These are phyloP conservation scores for Liopterus haemorrhoidalis DNA, from an alignment of 2,888 invertebrate species.

Conservation along the genomic window DNA sequence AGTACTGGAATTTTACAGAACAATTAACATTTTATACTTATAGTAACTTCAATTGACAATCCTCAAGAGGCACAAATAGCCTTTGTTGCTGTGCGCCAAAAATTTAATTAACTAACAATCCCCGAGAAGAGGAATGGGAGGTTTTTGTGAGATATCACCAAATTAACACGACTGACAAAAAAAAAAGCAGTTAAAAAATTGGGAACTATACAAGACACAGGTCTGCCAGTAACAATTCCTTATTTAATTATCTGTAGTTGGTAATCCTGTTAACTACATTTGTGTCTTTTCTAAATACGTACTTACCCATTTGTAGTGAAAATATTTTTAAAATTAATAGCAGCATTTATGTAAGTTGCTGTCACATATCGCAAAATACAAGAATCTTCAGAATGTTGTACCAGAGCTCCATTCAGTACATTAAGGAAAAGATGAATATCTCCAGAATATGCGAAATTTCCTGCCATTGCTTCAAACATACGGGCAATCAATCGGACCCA, in stretches of 20 bases:
- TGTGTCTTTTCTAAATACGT: too few relatives aligned
- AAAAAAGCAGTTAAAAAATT: not conserved
- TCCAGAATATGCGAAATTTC: slow-evolving; percentile 92
- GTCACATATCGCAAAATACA: slow-evolving; percentile 92
- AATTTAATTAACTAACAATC: too few relatives aligned
- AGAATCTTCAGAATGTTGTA: slow-evolving; percentile 95
- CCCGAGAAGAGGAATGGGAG: too few relatives aligned
- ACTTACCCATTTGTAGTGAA: slow-evolving; percentile 90
- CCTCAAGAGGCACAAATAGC: too few relatives aligned
- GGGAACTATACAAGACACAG: too few relatives aligned
- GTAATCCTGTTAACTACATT: too few relatives aligned
- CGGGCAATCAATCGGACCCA: slow-evolving; percentile 95
- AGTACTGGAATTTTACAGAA: too few relatives aligned
- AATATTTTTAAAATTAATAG: slow-evolving; percentile 96
- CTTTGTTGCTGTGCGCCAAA: too few relatives aligned
- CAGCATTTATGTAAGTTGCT: slow-evolving; percentile 95
- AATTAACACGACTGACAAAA: not conserved
- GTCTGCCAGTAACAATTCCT: not conserved
- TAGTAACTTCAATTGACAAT: too few relatives aligned
- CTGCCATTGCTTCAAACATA: slow-evolving; percentile 98
- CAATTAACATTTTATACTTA: too few relatives aligned
- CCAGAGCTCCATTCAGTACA: slow-evolving; percentile 92
- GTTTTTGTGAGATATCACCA: too few relatives aligned
- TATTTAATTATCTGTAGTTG: too few relatives aligned
- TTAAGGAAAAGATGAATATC: slow-evolving; percentile 97